A percentile compares a stretch with the other conserved stretches of the same genome.
Conservation (phyloP, 37 sponge, comb jelly and placozoan species). For the Bolinopsis microptera region DNA sequence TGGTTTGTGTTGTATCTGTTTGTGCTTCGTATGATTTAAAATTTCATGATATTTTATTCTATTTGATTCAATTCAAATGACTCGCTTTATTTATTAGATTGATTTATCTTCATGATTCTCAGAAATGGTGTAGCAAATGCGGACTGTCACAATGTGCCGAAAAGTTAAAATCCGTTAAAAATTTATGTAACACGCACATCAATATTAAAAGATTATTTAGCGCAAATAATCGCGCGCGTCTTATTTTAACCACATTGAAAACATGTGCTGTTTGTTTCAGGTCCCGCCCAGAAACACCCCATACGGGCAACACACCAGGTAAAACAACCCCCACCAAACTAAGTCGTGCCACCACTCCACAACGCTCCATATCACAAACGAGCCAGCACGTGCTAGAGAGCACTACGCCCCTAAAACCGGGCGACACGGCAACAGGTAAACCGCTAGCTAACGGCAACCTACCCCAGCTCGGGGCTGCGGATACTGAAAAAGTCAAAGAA, state of each 20-base stretch:
- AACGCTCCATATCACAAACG: constrained; percentile 20
- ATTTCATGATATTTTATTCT: background rate
- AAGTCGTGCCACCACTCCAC: constrained; percentile 60
- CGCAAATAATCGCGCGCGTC: background rate
- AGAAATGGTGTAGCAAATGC: too few relatives aligned
- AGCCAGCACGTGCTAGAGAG: constrained; percentile 35
- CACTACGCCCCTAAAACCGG: constrained; percentile 30
- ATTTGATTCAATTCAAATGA: background rate
- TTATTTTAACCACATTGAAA: background rate
- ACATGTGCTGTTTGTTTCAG: constrained; percentile 4
- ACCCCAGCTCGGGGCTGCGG: background rate
- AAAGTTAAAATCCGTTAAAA: background rate
- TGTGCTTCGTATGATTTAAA: background rate
- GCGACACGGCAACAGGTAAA: background rate
- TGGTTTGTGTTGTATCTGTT: background rate
- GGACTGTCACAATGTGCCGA: too few relatives aligned
- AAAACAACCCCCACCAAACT: constrained; percentile 63
- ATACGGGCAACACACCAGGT: constrained; percentile 48
- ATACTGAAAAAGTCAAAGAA: constrained; percentile 61
- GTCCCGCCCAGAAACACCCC: constrained; percentile 32
- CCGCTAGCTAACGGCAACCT: background rate
- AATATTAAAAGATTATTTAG: too few relatives aligned
- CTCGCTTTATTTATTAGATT: background rate
- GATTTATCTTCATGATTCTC: too few relatives aligned
- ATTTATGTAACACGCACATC: too few relatives aligned